Conservation (phyloP, 2,888 invertebrate species). For the Drosophila pullipes region DNA sequence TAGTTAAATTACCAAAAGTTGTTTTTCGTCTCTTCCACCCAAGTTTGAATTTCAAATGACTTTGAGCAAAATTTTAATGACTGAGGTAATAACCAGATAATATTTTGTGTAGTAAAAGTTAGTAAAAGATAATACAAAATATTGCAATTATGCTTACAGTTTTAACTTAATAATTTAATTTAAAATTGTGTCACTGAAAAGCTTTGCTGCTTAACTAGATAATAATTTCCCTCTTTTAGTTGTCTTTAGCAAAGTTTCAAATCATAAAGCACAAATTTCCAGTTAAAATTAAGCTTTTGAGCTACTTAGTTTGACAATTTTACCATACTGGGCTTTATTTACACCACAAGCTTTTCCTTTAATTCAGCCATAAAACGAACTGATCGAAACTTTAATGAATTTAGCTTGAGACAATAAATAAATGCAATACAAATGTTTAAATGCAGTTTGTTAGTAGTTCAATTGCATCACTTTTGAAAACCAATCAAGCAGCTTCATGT, state of each 20-base stretch:
- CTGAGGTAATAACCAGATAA: constrained; percentile 30
- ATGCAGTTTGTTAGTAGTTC: not conserved
- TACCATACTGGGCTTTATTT: not conserved
- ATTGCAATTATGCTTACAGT: not conserved
- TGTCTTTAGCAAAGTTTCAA: not conserved
- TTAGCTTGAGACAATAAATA: not conserved
- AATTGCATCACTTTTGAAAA: constrained; percentile 63
- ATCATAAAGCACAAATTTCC: too few relatives aligned
- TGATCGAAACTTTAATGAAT: not conserved
- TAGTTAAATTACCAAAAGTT: constrained; percentile 28
- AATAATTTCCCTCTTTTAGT: not conserved
- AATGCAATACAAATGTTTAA: not conserved
- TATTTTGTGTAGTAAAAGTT: constrained; percentile 4
- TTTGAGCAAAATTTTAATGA: constrained; percentile 16
- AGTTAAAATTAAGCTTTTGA: not conserved
- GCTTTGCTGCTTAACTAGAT: not conserved
- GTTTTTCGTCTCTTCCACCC: not conserved
- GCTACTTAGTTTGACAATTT: not conserved
- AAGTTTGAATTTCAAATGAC: constrained; percentile 10
- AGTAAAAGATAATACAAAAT: not conserved
- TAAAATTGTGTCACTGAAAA: not conserved
- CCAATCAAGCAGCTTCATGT: constrained; percentile 65
- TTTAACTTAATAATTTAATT: constrained; percentile 13
- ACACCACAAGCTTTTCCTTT: not conserved
- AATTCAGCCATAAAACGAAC: not conserved